Conservation (phyloP, 2,888 invertebrate species). For the Nysson spinosus region DNA sequence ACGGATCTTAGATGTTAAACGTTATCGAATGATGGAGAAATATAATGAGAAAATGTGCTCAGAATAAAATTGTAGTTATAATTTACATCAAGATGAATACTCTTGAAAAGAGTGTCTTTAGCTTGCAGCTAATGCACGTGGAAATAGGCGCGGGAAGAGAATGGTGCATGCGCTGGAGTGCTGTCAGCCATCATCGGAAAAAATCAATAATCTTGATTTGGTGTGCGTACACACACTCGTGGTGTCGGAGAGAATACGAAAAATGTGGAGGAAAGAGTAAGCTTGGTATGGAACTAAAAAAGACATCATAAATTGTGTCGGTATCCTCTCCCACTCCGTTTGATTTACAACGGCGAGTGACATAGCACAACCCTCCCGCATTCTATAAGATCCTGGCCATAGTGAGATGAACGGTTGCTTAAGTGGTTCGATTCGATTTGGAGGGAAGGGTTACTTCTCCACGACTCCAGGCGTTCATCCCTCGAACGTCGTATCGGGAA, state of each 20-base stretch:
- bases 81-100: too few relatives aligned
- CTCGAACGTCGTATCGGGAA: constrained; percentile 62
- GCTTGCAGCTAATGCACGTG: constrained; percentile 25
- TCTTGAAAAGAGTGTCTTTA: background rate
- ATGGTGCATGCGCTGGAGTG: constrained; percentile 48
- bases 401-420: constrained; percentile 74
- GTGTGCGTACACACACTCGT: constrained; percentile 40
- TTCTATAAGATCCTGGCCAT: constrained; percentile 70
- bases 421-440: constrained; percentile 64
- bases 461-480: constrained; percentile 62
- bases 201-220: constrained; percentile 55
- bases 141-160: constrained; percentile 39
- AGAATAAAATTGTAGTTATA: too few relatives aligned
- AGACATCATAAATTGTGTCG: constrained; percentile 54
- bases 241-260: constrained; percentile 14
- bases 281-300: constrained; percentile 30
- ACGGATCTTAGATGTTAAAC: too few relatives aligned
- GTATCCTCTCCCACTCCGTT: too few relatives aligned
- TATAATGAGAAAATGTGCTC: too few relatives aligned
- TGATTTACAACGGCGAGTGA: constrained; percentile 14
- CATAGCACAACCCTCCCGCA: constrained; percentile 57
- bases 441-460: constrained; percentile 50
- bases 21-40: too few relatives aligned
- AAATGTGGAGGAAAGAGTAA: constrained; percentile 36
- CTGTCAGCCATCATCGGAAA: constrained; percentile 53